Conservation (phyloP, 2,888 invertebrate species). For the Drosophila picticornis region DNA sequence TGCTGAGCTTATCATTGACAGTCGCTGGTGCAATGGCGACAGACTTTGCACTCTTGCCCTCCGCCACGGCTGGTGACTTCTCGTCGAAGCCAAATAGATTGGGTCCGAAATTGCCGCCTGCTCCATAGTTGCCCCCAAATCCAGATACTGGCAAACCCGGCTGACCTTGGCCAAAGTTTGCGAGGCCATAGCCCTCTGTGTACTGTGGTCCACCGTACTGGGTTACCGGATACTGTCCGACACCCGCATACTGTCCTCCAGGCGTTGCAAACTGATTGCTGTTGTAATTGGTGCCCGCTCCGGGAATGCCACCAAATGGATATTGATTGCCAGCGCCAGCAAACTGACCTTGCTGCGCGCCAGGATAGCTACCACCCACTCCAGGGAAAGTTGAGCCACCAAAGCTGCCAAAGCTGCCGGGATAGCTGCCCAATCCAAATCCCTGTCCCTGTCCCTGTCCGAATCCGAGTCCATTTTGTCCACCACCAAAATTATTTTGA, state of each 20-base stretch:
- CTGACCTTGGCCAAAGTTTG: conserved; percentile 52
- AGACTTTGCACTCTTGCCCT: conserved; percentile 73
- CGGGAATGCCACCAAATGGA: conserved; percentile 42
- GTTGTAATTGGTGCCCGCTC: conserved; percentile 42
- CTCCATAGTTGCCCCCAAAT: conserved; percentile 35
- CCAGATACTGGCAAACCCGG: conserved; percentile 42
- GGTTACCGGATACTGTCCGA: conserved; percentile 52
- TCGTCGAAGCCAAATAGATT: conserved; percentile 70
- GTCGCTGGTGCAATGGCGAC: conserved; percentile 33
- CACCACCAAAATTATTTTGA: conserved; percentile 61
- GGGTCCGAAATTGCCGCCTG: conserved; percentile 40
- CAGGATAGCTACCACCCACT: conserved; percentile 25
- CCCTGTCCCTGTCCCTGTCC: conserved; percentile 14
- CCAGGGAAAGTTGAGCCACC: conserved; percentile 36
- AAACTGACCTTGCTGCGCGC: conserved; percentile 44
- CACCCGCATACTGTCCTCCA: conserved; percentile 61
- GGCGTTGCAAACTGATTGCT: conserved; percentile 38
- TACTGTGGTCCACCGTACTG: conserved; percentile 66
- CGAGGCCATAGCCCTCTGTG: conserved; percentile 79
- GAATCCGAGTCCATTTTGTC: conserved; percentile 58
- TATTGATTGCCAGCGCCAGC: conserved; percentile 36
- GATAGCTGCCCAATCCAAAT: conserved; percentile 7
- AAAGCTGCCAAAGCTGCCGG: conserved; percentile 3
- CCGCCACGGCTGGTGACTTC: conserved; percentile 46
- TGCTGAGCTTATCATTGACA: conserved; percentile 72